These are phyloP conservation scores for Pseudorectes ferrugineus DNA, from an alignment of 2,113 vertebrate genomes.

Conservation along the genomic window DNA sequence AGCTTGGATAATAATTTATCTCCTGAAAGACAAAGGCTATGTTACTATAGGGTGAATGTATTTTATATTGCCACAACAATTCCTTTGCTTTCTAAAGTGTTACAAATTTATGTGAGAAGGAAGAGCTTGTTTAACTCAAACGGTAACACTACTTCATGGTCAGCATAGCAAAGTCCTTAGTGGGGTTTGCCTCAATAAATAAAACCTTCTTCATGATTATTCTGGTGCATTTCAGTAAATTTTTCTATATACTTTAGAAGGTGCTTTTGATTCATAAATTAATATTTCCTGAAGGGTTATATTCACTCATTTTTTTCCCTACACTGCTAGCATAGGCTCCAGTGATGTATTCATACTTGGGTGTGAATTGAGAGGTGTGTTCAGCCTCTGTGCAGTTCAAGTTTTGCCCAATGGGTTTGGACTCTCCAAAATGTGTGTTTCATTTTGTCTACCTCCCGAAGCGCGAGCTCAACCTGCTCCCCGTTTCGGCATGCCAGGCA, in stretches of 20 bases:
- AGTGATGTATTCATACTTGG: background rate
- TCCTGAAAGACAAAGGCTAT: background rate
- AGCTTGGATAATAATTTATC: background rate
- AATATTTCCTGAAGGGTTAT: background rate
- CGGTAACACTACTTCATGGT: background rate
- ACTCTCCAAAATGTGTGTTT: background rate
- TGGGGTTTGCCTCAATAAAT: background rate
- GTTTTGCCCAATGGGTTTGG: background rate
- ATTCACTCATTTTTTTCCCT: background rate
- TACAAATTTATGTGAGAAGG: background rate
- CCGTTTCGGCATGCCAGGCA: accelerated
- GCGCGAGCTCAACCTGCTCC: background rate
- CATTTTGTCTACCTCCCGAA: accelerated
- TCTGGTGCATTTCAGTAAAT: background rate
- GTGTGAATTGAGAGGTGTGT: background rate
- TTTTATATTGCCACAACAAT: background rate
- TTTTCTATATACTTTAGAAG: background rate
- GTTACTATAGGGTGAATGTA: background rate
- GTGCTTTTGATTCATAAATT: background rate
- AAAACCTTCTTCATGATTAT: background rate
- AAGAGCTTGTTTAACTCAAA: background rate
- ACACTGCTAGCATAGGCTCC: accelerated
- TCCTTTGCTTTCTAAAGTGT: background rate
- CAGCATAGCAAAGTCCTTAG: background rate
- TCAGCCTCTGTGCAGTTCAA: background rate